phyloP scores from a whole-genome alignment of 2,797 vertebrate species.

The Alosa sapidissima region DNA sequence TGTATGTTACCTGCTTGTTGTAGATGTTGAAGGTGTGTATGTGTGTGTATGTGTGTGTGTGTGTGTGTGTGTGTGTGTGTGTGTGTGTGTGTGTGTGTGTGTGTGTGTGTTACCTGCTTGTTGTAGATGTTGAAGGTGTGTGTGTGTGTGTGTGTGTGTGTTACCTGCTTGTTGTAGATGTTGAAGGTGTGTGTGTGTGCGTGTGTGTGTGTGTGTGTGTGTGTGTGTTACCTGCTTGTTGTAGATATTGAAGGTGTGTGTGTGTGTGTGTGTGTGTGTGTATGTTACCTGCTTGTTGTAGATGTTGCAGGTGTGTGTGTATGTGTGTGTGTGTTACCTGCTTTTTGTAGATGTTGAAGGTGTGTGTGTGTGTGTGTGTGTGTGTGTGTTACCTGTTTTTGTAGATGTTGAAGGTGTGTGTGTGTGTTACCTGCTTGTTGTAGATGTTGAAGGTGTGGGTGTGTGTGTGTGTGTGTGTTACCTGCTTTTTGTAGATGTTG shows the following conservation, averaged over 20 bases:
- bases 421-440: constrained; percentile 73
- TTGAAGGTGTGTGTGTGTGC: too few species aligned
- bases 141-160: constrained; percentile 57
- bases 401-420: constrained; percentile 69
- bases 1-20: constrained; percentile 88
- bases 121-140: constrained; percentile 95
- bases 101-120: constrained; percentile 82
- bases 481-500: too few species aligned
- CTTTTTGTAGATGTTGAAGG: too few species aligned
- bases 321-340: too few species aligned
- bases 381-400: constrained; percentile 71
- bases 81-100: constrained; percentile 21
- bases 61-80: constrained; percentile 84
- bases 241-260: constrained; percentile 71
- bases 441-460: constrained; percentile 82
- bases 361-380: too few species aligned
- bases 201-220: too few species aligned
- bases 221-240: constrained; percentile 87
- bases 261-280: too few species aligned
- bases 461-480: constrained; percentile 81
- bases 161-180: constrained; percentile 97
- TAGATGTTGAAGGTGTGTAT: constrained; percentile 91
- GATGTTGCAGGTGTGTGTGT: too few species aligned
- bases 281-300: too few species aligned
- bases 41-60: constrained; percentile 55